These are phyloP conservation scores for Hirudinaria manillensis DNA, from an alignment of 2,888 invertebrate genomes.

Conservation along the genomic window DNA sequence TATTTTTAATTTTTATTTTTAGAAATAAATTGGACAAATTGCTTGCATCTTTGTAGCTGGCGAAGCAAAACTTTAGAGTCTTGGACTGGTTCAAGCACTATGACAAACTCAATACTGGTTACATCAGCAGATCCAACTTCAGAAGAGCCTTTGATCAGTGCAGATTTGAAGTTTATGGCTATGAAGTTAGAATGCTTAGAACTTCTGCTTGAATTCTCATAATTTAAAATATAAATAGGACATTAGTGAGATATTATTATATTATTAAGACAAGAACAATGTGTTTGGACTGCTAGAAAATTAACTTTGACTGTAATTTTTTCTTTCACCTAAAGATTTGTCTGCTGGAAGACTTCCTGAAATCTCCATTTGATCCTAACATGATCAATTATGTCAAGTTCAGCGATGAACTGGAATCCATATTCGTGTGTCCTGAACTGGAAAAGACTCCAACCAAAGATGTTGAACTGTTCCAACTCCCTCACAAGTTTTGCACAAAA, in stretches of 20 bases:
- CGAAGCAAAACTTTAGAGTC: slow-evolving; percentile 50
- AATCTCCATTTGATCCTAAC: slow-evolving; percentile 43
- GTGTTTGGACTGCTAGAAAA: not conserved
- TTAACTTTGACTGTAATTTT: not conserved
- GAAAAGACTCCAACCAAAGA: slow-evolving; percentile 52
- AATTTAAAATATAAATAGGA: too few relatives aligned
- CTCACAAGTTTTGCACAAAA: slow-evolving; percentile 48
- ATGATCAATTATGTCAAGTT: slow-evolving; percentile 50
- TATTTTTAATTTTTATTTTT: not conserved
- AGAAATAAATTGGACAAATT: not conserved
- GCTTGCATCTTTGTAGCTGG: slow-evolving; percentile 44
- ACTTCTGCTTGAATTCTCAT: too few relatives aligned
- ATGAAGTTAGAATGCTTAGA: slow-evolving; percentile 41
- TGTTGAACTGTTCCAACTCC: slow-evolving; percentile 48
- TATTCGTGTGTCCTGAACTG: slow-evolving; percentile 51
- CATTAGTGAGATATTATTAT: not conserved
- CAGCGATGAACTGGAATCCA: slow-evolving; percentile 52
- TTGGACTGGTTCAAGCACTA: slow-evolving; percentile 53
- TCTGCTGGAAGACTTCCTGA: slow-evolving; percentile 51
- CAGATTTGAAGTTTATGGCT: slow-evolving; percentile 49
- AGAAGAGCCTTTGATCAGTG: slow-evolving; percentile 51
- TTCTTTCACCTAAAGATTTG: slow-evolving; percentile 38
- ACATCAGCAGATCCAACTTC: slow-evolving; percentile 50
- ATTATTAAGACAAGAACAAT: not conserved
- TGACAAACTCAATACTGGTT: slow-evolving; percentile 50